phyloP scores from a whole-genome alignment of 2,797 vertebrate genomes.

The Pseudochirops cupreus region DNA sequence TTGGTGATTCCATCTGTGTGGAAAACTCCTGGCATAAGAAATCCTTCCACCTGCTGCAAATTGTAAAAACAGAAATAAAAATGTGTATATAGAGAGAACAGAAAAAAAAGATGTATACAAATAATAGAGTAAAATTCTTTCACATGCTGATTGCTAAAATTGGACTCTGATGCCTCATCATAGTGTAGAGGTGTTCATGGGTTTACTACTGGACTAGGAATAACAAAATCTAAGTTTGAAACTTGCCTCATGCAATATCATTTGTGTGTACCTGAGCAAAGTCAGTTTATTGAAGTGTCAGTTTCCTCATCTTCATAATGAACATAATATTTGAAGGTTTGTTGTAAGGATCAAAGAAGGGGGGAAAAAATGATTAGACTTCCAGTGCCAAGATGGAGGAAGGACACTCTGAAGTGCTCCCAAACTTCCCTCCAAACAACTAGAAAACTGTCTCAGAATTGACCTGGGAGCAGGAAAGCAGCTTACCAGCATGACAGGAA shows the following conservation, averaged over 20 bases:
- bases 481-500: no score
- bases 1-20: not conserved
- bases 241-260: not conserved
- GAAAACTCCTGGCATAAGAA: not conserved
- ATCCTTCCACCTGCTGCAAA: not conserved
- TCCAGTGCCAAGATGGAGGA: no score
- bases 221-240: not conserved
- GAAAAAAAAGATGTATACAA: not conserved
- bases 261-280: constrained; percentile 8
- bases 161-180: no score
- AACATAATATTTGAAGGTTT: not conserved
- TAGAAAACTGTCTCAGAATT: no score
- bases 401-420: no score
- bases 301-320: not conserved
- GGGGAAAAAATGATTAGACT: no score
- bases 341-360: not conserved
- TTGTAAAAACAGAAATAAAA: not conserved
- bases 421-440: no score
- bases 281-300: not conserved
- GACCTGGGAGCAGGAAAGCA: no score
- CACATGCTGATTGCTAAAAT: not conserved
- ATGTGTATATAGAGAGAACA: not conserved
- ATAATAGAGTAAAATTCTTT: not conserved
- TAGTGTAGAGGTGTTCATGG: no score
- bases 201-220: not conserved